Conservation (phyloP, 2,113 vertebrate genomes). For the Melozone crissalis region DNA sequence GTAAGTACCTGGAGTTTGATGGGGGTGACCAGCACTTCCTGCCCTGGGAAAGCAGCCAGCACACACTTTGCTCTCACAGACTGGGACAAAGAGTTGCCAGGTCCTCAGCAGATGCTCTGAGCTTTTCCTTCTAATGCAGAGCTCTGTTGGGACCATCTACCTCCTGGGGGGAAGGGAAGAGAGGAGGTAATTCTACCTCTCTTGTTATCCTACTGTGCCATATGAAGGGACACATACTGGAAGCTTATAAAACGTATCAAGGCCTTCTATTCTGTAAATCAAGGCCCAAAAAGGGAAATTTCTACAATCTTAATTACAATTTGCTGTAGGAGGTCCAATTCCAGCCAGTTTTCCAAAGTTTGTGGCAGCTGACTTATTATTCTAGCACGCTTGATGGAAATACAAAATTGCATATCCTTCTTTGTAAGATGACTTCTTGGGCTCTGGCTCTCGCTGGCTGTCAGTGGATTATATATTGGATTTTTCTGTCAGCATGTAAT, state of each 20-base stretch:
- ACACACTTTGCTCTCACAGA: background rate
- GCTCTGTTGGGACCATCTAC: background rate
- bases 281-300: conserved; percentile 33
- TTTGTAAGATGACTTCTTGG: conserved; percentile 24
- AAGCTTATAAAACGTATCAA: background rate
- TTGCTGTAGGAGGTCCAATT: conserved; percentile 45
- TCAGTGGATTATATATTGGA: conserved; percentile 60
- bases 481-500: conserved; percentile 65
- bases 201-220: background rate
- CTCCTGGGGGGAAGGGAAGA: background rate
- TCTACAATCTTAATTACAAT: conserved; percentile 44
- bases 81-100: accelerated
- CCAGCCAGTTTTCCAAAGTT: conserved; percentile 28
- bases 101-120: background rate
- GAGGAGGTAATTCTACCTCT: background rate
- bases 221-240: background rate
- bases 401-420: conserved; percentile 59
- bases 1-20: background rate
- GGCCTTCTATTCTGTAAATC: background rate
- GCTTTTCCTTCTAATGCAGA: background rate
- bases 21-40: background rate
- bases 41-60: background rate
- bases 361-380: conserved; percentile 57
- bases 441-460: background rate
- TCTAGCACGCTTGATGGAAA: conserved; percentile 53